phyloP scores from a whole-genome alignment of 2,113 vertebrate genomes.

The Tragelaphus scriptus region DNA sequence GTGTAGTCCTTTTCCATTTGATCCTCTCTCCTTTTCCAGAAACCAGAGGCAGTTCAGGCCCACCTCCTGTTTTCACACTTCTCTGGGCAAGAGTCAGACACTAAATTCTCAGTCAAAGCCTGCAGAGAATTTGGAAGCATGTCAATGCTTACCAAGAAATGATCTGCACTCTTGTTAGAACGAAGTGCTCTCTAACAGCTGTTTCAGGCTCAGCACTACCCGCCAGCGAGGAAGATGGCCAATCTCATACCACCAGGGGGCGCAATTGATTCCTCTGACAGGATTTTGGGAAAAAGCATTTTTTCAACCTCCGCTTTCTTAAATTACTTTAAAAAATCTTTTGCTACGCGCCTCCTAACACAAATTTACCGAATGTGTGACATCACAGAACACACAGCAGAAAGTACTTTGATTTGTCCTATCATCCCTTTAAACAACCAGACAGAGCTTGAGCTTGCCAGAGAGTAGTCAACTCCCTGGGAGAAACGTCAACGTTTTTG shows the following conservation, averaged over 20 bases:
- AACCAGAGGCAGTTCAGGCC: neutral
- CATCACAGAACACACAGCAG: neutral
- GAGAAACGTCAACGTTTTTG: neutral
- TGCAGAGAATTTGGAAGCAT: neutral
- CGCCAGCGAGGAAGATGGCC: neutral
- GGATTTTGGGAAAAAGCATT: neutral
- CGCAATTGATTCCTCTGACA: neutral
- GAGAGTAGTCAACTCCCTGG: neutral
- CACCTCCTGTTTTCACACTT: neutral
- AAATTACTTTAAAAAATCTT: neutral
- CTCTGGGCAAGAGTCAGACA: neutral
- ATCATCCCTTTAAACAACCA: neutral
- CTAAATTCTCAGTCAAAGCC: neutral
- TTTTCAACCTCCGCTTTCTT: neutral
- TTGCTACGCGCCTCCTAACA: neutral
- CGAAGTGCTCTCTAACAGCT: accelerated
- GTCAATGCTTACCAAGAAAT: neutral
- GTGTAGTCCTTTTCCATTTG: neutral
- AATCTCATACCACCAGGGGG: neutral
- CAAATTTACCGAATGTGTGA: neutral
- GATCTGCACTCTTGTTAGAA: neutral
- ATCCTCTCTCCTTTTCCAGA: neutral
- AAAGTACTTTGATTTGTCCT: neutral
- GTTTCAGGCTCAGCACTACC: accelerated
- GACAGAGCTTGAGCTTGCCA: neutral